These are phyloP conservation scores for Caradrina clavipalpis DNA, from an alignment of 2,888 invertebrate genomes.

Conservation along the genomic window DNA sequence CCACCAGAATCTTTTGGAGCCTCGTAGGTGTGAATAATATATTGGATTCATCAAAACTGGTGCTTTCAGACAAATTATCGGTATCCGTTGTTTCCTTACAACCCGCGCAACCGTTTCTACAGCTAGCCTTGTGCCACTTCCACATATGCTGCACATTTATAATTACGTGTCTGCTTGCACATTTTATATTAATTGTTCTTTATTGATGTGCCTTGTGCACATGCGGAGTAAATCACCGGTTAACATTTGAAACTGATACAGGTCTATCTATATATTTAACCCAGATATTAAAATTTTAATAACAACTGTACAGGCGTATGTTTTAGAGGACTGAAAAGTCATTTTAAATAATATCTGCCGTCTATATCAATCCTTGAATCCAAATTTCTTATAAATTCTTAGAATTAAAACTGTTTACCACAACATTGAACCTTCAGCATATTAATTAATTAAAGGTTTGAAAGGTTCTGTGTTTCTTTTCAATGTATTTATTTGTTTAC, in stretches of 20 bases:
- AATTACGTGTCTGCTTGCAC: slow-evolving; percentile 70
- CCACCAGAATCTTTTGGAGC: neutral
- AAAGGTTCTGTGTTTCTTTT: slow-evolving; percentile 39
- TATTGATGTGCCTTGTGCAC: slow-evolving; percentile 31
- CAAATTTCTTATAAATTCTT: slow-evolving; percentile 30
- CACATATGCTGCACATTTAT: slow-evolving; percentile 75
- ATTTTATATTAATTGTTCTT: slow-evolving; percentile 61
- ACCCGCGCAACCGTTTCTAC: slow-evolving; percentile 76
- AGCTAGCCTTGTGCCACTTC: slow-evolving; percentile 84
- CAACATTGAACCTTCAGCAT: slow-evolving; percentile 37
- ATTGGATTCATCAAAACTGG: slow-evolving; percentile 47
- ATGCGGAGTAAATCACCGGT: slow-evolving; percentile 20
- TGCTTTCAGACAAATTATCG: slow-evolving; percentile 73
- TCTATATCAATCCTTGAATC: slow-evolving; percentile 9
- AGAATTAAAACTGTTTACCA: slow-evolving; percentile 33
- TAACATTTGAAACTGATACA: slow-evolving; percentile 29
- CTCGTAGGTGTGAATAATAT: neutral
- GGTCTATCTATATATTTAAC: neutral
- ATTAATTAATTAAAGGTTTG: slow-evolving; percentile 41
- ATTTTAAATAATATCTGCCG: slow-evolving; percentile 1
- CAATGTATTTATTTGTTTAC: slow-evolving; percentile 54
- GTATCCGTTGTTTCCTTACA: slow-evolving; percentile 77
- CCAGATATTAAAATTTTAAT: slow-evolving; percentile 8
- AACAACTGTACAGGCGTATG: slow-evolving; percentile 3
- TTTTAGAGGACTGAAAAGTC: neutral